Evolutionary conservation across 1,140 invertebrate genomes (phyloP), one percentile per base, ranked within the genome.

Genomic region (Halictus rubicundus): DNA sequence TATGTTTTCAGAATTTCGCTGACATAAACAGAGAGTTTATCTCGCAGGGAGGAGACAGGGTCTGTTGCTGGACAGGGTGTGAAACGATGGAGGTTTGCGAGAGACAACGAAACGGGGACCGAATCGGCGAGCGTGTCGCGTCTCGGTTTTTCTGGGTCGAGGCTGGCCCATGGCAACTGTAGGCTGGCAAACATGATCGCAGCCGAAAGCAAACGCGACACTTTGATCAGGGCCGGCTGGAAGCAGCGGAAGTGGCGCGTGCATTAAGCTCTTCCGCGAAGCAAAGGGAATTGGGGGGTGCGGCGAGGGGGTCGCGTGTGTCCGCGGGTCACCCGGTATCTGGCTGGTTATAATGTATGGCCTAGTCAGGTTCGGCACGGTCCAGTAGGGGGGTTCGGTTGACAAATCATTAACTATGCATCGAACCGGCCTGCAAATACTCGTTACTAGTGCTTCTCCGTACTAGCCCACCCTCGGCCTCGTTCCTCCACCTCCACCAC

Each of bases 361-460:
- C 88, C 91, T 90, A 92, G 91, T 91, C 88, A 89, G 88, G 87
- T 89, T 89, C 82, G 87, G 83, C 87, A 87, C 85, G 88, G 87
- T 90, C 87, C 88, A 89, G 81, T 83, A 80, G 83, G 83, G 68
- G 75, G 80, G 75, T 85, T 90, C 65, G 81, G 91, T 93, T 93
- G 92, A 93, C 92, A 92, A 93, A 93, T 93, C 92, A 93, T 93
- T 93, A 93, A 92, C 92, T 92, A 93, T 93, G 92, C 92, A 92
- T 93, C 92, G 91, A 92, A 91, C 90, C 87, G 88, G 86, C 91
- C 91, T 90, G 92, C 92, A 93, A 93, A 93, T 93, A 93, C 92
- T 93, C 92, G 91, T 93, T 93, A 93, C 92, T 89, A 91, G 88
- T 90, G 88, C 89, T 88, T 90, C 90, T 88, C 88, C 84, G 87